A percentile compares a stretch with the other conserved stretches of the same genome.
Evolutionary conservation across 1,140 invertebrate genomes (phyloP).

Genomic region (Rhagoletis pomonella): DNA sequence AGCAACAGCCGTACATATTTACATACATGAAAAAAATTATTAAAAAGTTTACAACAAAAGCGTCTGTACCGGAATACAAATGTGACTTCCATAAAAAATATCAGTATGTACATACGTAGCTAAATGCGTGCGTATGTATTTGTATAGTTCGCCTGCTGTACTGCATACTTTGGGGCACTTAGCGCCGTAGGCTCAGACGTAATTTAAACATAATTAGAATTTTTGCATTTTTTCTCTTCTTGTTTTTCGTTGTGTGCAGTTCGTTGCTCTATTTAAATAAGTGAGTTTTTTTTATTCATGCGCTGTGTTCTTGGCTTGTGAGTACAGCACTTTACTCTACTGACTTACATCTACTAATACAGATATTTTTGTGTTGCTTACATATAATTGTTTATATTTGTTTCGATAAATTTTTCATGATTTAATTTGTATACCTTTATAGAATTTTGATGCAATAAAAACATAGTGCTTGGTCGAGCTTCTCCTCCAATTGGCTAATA

Average conservation of each 20-base stretch:
- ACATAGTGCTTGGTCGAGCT: no score
- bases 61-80: not conserved
- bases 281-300: not conserved
- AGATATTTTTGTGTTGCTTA: no score
- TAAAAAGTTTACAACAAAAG: conserved; percentile 11
- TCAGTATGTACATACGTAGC: not conserved
- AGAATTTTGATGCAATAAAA: no score
- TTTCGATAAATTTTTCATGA: no score
- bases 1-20: not conserved
- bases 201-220: conserved; percentile 41
- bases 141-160: not conserved
- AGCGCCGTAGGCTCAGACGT: not conserved
- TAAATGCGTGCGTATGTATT: not conserved
- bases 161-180: conserved; percentile 22
- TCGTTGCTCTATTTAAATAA: not conserved
- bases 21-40: not conserved
- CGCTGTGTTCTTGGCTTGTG: not conserved
- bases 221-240: not conserved
- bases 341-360: not conserved
- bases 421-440: no score
- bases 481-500: no score
- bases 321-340: not conserved
- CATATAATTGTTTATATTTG: no score
- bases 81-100: not conserved
- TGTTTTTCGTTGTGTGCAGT: not conserved